Evolutionary conservation across 2,797 vertebrate species (phyloP), one percentile per base, ranked within the genome.

Genomic region (Gila robusta): DNA sequence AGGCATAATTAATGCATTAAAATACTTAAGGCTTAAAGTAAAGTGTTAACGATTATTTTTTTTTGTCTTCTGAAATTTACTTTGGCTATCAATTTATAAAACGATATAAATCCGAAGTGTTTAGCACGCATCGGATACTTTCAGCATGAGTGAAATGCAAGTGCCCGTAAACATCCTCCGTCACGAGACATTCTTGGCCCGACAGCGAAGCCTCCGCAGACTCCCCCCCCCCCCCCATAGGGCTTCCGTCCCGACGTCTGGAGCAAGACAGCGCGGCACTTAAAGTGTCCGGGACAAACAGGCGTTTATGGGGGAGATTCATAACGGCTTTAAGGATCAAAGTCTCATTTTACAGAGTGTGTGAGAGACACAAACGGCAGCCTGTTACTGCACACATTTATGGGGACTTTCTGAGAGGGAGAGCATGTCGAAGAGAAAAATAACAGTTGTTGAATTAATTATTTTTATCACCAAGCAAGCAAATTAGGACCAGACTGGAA

Each of bases 401-500:
- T 80, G 56, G 56, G 54, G 11, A 47, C 81, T 78, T 81, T 80
- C 73, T 49, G 72, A 85, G 85, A 83, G 85, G 86, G 78, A 82
- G 87, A 82, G 64, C 81, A 44, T 83, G 81, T 77, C 4, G 41
- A 66, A 17, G 83, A 84, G 86, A 79, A 79, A 82, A 79, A 41
- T 62, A 74, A 82, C 72, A 28, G 83, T 83, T 83, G 85, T 85
- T 81, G 72, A 80, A 81, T 90, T 87, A 83, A 81, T 89, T 88
- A 67, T 69, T 32, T 89, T 89, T 90, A 87, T 84, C 64, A 82
- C 81, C 85, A 70, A 78, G 66, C 78, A 35, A 73, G 69, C 67
- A 90, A 89, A 90, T 86, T 26, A 85, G 79, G 85, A 89, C 70
- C 83, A 89, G 88, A 88, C 84, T 67, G n/a, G 44, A 72, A 70